Percentiles rank a stretch among this genome's conserved stretches.
phyloP scores from a whole-genome alignment of 2,113 vertebrate species.

The Mellivora capensis region DNA sequence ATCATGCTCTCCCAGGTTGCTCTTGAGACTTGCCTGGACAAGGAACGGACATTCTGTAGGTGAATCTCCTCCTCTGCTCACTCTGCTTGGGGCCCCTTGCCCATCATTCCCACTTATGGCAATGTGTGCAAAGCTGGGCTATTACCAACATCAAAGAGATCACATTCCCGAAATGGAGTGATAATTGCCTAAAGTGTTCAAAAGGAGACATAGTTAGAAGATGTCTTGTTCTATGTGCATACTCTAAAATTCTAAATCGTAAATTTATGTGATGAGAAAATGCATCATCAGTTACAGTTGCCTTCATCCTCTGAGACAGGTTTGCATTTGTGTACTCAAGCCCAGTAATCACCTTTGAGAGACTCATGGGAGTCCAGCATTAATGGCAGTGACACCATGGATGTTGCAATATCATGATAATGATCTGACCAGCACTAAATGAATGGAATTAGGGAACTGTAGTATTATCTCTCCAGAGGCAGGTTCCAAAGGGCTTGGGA shows the following conservation, averaged over 20 bases:
- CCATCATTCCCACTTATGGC: background rate
- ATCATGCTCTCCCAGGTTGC: background rate
- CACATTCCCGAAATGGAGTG: background rate
- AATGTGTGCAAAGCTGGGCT: background rate
- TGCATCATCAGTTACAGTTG: background rate
- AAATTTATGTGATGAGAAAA: background rate
- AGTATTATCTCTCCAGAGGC: background rate
- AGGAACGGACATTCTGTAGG: background rate
- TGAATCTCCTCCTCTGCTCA: background rate
- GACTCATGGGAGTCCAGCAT: background rate
- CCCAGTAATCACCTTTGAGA: background rate
- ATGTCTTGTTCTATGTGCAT: background rate
- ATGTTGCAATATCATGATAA: background rate
- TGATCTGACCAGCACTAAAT: background rate
- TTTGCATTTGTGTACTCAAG: background rate
- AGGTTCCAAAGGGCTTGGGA: background rate
- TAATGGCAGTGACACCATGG: too few species aligned
- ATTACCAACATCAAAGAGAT: background rate
- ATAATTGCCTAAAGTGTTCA: background rate
- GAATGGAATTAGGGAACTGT: background rate
- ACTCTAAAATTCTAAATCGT: background rate
- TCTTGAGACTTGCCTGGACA: background rate
- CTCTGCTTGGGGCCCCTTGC: background rate
- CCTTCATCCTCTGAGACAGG: background rate
- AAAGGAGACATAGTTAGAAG: background rate